Evolutionary conservation across 2,113 vertebrate genomes (phyloP).

Genomic region (Ciconia boyciana): DNA sequence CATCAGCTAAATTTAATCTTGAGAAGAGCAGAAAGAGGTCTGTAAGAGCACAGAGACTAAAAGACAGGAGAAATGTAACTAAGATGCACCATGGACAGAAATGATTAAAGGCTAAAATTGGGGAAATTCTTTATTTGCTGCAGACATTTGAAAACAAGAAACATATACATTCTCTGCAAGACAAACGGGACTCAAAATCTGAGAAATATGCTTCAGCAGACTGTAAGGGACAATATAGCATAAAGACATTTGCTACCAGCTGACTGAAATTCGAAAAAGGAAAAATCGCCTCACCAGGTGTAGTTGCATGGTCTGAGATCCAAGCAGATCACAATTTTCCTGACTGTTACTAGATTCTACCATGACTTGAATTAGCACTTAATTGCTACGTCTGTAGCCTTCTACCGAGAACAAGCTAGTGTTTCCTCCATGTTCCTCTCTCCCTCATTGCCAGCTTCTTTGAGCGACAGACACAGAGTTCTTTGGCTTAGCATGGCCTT

Average conservation of each 20-base stretch:
- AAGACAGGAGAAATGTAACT: background rate
- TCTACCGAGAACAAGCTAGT: background rate
- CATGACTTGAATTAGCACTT: background rate
- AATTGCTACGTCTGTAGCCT: background rate
- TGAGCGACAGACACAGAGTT: background rate
- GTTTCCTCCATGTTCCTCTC: background rate
- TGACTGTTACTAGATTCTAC: constrained; percentile 29
- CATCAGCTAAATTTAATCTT: background rate
- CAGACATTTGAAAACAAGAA: background rate
- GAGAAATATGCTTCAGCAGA: background rate
- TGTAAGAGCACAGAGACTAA: background rate
- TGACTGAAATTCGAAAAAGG: constrained; percentile 16
- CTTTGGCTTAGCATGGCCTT: background rate
- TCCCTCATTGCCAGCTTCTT: background rate
- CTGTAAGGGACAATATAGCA: background rate
- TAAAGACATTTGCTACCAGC: background rate
- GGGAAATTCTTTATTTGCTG: background rate
- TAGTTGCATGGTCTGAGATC: constrained; percentile 5
- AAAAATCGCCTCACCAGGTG: background rate
- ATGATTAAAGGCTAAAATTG: background rate
- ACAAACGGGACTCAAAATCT: background rate
- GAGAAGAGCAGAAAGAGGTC: background rate
- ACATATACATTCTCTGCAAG: background rate
- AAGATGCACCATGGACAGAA: background rate
- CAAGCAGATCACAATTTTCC: constrained; percentile 10